Evolutionary conservation across 2,113 vertebrate genomes (phyloP).

Genomic region (Salvator merianae): DNA sequence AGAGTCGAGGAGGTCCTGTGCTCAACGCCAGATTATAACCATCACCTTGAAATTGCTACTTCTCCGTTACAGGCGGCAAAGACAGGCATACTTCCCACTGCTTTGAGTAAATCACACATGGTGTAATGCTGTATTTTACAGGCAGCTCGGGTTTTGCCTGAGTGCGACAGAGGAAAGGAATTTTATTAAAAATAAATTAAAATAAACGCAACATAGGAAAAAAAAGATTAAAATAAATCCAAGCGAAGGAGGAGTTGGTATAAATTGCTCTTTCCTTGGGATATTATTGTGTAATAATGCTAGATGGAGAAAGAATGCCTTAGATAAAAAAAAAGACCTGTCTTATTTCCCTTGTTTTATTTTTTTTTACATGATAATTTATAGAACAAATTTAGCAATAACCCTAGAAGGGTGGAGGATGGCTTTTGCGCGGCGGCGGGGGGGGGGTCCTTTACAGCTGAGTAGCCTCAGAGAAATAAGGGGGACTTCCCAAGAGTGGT

Average conservation of each 20-base stretch:
- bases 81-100: background rate
- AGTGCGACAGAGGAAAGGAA: background rate
- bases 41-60: background rate
- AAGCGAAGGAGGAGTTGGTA: background rate
- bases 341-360: too few relatives aligned
- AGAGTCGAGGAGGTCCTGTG: background rate
- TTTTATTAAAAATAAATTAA: background rate
- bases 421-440: background rate
- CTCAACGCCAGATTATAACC: background rate
- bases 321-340: background rate
- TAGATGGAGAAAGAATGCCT: background rate
- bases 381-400: too few relatives aligned
- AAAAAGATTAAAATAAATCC: background rate
- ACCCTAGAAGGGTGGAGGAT: too few relatives aligned
- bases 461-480: background rate
- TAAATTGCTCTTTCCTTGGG: background rate
- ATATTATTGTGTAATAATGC: background rate
- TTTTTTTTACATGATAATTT: background rate
- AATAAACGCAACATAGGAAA: background rate
- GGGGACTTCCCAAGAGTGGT: background rate
- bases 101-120: too few relatives aligned
- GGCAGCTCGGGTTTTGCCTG: background rate
- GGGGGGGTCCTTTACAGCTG: background rate
- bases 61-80: too few relatives aligned
- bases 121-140: background rate